Percentiles rank a stretch among this genome's conserved stretches.
These are phyloP conservation scores for Drosophila athabasca DNA, from an alignment of 1,140 invertebrate genomes.

Conservation along the genomic window DNA sequence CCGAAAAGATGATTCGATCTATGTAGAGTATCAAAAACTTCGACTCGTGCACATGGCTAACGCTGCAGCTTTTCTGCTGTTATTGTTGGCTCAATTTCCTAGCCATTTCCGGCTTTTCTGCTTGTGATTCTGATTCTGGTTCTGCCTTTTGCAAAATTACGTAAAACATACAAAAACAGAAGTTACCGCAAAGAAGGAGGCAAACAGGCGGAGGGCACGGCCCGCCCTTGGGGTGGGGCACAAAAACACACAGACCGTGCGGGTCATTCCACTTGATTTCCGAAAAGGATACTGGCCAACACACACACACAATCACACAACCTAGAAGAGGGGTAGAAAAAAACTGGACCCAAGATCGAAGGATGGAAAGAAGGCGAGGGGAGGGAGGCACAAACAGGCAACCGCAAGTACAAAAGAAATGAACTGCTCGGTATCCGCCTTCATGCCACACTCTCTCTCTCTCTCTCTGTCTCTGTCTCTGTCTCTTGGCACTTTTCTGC, in stretches of 20 bases:
- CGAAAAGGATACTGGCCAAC: constrained; percentile 75
- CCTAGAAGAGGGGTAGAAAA: constrained; percentile 12
- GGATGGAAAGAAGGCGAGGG: constrained; percentile 1
- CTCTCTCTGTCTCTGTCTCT: not conserved
- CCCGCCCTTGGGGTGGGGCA: not conserved
- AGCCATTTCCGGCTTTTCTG: constrained; percentile 76
- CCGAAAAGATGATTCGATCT: too few relatives aligned
- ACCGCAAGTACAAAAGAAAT: constrained; percentile 79
- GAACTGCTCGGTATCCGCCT: constrained; percentile 40
- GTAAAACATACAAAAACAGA: constrained; percentile 82
- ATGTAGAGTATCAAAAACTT: too few relatives aligned
- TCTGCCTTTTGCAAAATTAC: constrained; percentile 61
- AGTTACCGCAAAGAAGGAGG: constrained; percentile 43
- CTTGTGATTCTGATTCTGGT: constrained; percentile 51
- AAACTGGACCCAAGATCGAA: constrained; percentile 39
- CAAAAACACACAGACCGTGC: constrained; percentile 48
- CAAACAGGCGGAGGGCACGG: constrained; percentile 1
- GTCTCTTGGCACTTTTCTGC: constrained; percentile 1
- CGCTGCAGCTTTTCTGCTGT: constrained; percentile 39
- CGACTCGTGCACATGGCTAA: too few relatives aligned
- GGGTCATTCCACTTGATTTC: constrained; percentile 82
- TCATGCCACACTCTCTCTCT: constrained; percentile 3
- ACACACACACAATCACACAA: constrained; percentile 17
- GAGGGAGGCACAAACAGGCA: constrained; percentile 13
- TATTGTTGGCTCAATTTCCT: constrained; percentile 82